Percentiles rank a stretch among this genome's conserved stretches.
These are phyloP conservation scores for Geophilus truncorum DNA, from an alignment of 2,888 invertebrate species.

Conservation along the genomic window DNA sequence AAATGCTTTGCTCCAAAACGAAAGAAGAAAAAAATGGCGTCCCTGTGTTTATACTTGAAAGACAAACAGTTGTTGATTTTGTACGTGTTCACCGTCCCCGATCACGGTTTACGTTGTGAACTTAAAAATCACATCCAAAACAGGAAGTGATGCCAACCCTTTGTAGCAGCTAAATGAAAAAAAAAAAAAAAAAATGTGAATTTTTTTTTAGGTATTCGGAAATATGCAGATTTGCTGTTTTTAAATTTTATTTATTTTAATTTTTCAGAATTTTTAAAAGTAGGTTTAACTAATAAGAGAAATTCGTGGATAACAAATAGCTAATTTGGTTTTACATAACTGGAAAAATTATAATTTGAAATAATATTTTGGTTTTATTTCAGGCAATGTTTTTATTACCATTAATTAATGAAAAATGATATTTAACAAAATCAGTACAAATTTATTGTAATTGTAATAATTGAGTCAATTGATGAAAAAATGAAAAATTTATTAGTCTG, in stretches of 20 bases:
- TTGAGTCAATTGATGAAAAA: constrained; percentile 1
- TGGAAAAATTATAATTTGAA: background rate
- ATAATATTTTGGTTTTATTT: background rate
- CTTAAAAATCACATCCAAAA: background rate
- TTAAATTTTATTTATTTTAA: background rate
- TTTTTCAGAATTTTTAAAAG: constrained; percentile 6
- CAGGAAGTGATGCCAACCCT: constrained; percentile 23
- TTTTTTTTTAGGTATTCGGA: constrained; percentile 1
- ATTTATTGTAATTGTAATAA: constrained; percentile 22
- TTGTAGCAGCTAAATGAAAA: constrained; percentile 7
- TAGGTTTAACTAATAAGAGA: background rate
- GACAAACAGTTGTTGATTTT: constrained; percentile 14
- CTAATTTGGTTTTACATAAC: background rate
- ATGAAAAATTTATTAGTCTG: background rate
- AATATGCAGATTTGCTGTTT: background rate
- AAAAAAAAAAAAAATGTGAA: background rate
- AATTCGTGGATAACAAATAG: background rate
- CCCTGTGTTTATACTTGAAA: constrained; percentile 12
- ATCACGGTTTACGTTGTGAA: constrained; percentile 22
- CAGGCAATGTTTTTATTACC: background rate
- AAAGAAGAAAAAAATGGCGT: background rate
- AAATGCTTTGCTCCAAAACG: constrained; percentile 4
- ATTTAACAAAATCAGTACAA: background rate
- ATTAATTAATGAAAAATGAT: background rate
- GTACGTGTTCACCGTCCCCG: constrained; percentile 22